Base-by-base conservation (phyloP, 2,113 vertebrate genomes). In the Cyprinus carpio region DNA sequence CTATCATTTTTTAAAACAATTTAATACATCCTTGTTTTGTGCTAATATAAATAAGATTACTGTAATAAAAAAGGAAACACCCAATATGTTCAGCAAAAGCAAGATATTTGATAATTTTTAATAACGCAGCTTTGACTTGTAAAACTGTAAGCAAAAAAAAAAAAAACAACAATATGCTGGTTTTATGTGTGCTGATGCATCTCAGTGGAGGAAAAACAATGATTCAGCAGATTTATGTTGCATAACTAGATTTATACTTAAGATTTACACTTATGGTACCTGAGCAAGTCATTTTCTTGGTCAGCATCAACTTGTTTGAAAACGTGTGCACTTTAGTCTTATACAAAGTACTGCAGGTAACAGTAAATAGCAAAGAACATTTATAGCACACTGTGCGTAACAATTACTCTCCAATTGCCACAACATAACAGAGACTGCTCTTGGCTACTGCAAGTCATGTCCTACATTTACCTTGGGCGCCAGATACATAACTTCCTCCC, bases 401-500 rank as follows among this genome's bases (percentile, higher is more conserved):
- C 43, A 81, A 67, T 81, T 81, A 81, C 78, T 49, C 78, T 67
- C 37, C n/a, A 65, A 65, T 81, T n/a, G 60, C 2, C 60, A 67
- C 40, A 65, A 49, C 40, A 46, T 65, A 81, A 81, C 58, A 71
- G 81, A 71, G 49, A n/a, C 43, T 69, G 64, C 46, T 56, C 18
- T 82, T 31, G 43, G 81, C 62, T n/a, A 49, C 54, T 51, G 12
- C 40, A 60, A 83, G 75, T 76, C 90, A 87, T 88, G 84, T 91
- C 90, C 88, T 93, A 89, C 87, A 89, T 92, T 94, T 92, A 94
- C 91, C 90, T 89, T 91, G 90, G 91, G 89, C 91, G 91, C 90
- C 87, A 90, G 90, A 94, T 91, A 89, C 92, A 90, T 91, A 90
- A 93, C 93, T 91, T 93, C 90, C 92, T 92, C 90, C 91, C 91